Evolutionary conservation across 2,797 vertebrate species (phyloP).

Genomic region (Macropus fuliginosus): DNA sequence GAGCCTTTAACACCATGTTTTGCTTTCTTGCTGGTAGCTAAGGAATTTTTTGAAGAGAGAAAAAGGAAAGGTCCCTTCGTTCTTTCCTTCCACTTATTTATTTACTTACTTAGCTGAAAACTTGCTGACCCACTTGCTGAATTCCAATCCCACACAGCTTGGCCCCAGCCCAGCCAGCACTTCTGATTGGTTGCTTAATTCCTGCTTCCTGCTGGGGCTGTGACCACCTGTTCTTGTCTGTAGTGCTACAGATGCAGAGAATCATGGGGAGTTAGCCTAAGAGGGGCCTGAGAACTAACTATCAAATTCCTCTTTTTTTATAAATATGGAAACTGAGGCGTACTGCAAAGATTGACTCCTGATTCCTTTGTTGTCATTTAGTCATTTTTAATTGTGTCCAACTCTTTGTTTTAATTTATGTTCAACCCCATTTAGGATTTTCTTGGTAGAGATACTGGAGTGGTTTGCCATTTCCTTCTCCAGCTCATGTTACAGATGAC

Average conservation of each 20-base stretch:
- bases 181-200: not conserved
- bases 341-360: not conserved
- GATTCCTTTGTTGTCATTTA: not conserved
- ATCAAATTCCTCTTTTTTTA: not conserved
- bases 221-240: not conserved
- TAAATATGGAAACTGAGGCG: not conserved
- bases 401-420: not conserved
- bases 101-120: not conserved
- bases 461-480: not conserved
- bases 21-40: not conserved
- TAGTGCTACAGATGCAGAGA: not conserved
- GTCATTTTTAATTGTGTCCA: not conserved
- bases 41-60: not conserved
- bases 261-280: not conserved
- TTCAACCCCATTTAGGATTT: not conserved
- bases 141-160: not conserved
- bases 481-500: not conserved
- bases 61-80: not conserved
- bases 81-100: slow-evolving; percentile 1
- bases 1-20: not conserved
- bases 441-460: not conserved
- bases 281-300: not conserved
- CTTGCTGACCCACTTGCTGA: not conserved
- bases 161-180: not conserved
- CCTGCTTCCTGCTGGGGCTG: not conserved